Evolutionary conservation across 2,888 invertebrate species (phyloP).

Genomic region (Tipula unca): DNA sequence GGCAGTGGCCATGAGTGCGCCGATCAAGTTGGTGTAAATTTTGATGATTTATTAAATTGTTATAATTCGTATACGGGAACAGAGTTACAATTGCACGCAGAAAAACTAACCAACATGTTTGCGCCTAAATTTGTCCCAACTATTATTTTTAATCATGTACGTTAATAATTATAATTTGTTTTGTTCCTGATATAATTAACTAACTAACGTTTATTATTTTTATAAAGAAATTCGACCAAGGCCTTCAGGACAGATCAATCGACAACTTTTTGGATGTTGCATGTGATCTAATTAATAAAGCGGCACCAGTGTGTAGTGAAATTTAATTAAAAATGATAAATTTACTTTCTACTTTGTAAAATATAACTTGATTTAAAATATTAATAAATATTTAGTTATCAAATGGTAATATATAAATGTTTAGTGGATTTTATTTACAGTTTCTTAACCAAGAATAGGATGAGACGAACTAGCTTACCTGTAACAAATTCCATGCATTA

Average conservation of each 20-base stretch:
- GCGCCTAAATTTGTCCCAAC: constrained; percentile 46
- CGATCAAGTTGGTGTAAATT: constrained; percentile 35
- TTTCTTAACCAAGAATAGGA: too few species aligned
- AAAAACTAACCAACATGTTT: constrained; percentile 37
- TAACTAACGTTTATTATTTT: not conserved
- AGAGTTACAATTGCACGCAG: constrained; percentile 43
- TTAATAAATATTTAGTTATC: too few species aligned
- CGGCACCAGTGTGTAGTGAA: constrained; percentile 21
- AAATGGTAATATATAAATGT: too few species aligned
- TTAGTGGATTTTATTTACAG: too few species aligned
- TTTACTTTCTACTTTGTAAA: too few species aligned
- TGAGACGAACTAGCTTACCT: too few species aligned
- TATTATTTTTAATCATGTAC: constrained; percentile 45
- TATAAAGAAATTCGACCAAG: constrained; percentile 38
- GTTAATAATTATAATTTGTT: constrained; percentile 25
- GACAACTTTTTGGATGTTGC: constrained; percentile 40
- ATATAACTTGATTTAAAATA: too few species aligned
- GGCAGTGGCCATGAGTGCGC: constrained; percentile 43
- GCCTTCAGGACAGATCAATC: constrained; percentile 42
- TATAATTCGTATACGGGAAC: constrained; percentile 40
- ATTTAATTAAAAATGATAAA: too few species aligned
- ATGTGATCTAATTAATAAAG: constrained; percentile 31
- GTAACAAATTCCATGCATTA: too few species aligned
- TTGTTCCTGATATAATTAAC: not conserved
- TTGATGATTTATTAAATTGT: constrained; percentile 38